Base-by-base conservation (phyloP, 2,797 vertebrate genomes). In the Enoplosus armatus region DNA sequence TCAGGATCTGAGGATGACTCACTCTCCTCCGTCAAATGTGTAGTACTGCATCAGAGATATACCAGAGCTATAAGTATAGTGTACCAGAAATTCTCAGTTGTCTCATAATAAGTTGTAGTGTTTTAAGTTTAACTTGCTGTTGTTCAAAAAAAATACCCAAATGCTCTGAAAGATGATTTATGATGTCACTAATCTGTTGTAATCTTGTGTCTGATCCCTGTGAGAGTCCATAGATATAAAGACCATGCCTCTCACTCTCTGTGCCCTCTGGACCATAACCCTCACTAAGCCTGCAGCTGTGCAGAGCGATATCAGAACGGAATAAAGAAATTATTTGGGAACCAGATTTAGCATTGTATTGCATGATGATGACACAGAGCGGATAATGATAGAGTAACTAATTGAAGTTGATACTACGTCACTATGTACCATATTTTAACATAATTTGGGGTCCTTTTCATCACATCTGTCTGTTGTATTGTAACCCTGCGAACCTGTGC, bases 141-240 rank as follows among this genome's bases (percentile, higher is more conserved):
- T 53, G 1, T 58, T 35, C 29, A 64, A 39, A 75, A 72, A 63
- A 39, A 74, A 16, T 18, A 31, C 5, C 48, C 26, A 77, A 70
- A 70, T 68, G 20, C 16, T 71, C 29, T 60, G 45, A 22, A 69
- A 72, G 70, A 80, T 71, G 8, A 69, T 43, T 67, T 56, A 45
- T 83, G 48, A 76, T 72, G 74, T 78, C 53, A 64, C 66, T 83
- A 82, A 90, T 85, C 80, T 87, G 67, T 41, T 81, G 56, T 80
- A 86, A 84, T 86, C 76, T 88, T 8, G 75, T 2, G 26, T 79
- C 47, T 80, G 62, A 83, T 81, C 67, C 71, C 59, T 66, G 47
- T 74, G 69, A 68, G 58, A 72, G 72, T 60, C 62, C 62, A 63
- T 50, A n/a, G n/a, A 80, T 78, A 63, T 65, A 87, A 84, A 90